These are phyloP conservation scores for Micromys minutus DNA, from an alignment of 2,113 vertebrate species.

Conservation along the genomic window DNA sequence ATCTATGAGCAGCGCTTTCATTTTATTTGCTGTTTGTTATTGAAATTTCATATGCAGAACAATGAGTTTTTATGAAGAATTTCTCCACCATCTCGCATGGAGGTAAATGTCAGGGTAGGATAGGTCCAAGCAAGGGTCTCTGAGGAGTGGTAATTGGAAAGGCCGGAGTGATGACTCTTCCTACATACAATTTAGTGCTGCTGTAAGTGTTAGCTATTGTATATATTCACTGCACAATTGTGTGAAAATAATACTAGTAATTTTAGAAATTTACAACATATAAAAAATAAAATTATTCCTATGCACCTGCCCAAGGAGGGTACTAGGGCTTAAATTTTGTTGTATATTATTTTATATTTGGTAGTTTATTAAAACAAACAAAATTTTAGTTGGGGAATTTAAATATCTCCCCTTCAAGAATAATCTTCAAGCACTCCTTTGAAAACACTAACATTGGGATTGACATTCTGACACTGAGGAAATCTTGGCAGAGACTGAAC, in stretches of 20 bases:
- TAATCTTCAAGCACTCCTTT: constrained; percentile 58
- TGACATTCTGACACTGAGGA: constrained; percentile 56
- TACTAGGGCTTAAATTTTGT: neutral
- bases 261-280: constrained; percentile 8
- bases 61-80: neutral
- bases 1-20: neutral
- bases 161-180: neutral
- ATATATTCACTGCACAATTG: neutral
- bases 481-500: constrained; percentile 59
- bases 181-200: neutral
- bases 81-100: neutral
- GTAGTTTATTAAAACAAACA: constrained; percentile 21
- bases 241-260: neutral
- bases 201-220: neutral
- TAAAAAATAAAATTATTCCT: constrained; percentile 3
- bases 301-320: neutral
- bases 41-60: neutral
- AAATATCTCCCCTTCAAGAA: constrained; percentile 50
- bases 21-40: neutral
- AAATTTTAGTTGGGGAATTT: constrained; percentile 4
- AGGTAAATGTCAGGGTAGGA: neutral
- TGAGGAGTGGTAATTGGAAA: neutral
- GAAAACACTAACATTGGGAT: constrained; percentile 53
- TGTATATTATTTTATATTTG: neutral
- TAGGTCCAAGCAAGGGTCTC: neutral